phyloP scores from a whole-genome alignment of 2,113 vertebrate genomes.

The Pteruthius melanotis region DNA sequence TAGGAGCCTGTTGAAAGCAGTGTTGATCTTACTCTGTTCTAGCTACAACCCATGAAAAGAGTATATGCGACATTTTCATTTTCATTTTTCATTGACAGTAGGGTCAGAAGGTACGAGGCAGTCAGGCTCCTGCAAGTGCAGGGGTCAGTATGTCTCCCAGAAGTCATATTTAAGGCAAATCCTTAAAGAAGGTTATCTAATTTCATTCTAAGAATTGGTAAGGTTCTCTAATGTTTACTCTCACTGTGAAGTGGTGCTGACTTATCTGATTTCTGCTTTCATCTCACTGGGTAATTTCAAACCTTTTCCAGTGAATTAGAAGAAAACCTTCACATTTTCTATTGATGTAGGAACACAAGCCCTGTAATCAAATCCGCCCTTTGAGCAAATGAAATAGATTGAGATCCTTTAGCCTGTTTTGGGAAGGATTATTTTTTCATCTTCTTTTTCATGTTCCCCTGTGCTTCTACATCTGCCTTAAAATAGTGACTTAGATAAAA shows the following conservation, averaged over 20 bases:
- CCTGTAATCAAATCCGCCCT: neutral
- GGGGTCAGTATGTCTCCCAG: neutral
- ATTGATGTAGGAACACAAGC: neutral
- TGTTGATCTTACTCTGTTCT: neutral
- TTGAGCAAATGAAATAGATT: neutral
- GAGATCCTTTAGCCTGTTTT: neutral
- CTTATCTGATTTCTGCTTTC: neutral
- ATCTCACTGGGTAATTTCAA: neutral
- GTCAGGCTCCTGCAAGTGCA: rapidly evolving
- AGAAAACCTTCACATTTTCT: neutral
- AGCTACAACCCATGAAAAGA: neutral
- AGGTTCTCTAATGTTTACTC: neutral
- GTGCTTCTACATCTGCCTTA: neutral
- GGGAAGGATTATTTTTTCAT: neutral
- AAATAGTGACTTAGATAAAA: neutral
- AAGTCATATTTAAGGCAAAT: neutral
- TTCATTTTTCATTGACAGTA: neutral
- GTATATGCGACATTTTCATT: neutral
- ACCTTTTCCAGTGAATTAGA: neutral
- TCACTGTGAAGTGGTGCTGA: neutral
- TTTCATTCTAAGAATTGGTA: neutral
- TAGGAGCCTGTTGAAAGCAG: neutral
- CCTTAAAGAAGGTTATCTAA: neutral
- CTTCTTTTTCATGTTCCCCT: neutral
- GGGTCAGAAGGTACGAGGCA: neutral